Evolutionary conservation across 2,113 vertebrate genomes (phyloP).

Genomic region (Halichoeres trimaculatus): DNA sequence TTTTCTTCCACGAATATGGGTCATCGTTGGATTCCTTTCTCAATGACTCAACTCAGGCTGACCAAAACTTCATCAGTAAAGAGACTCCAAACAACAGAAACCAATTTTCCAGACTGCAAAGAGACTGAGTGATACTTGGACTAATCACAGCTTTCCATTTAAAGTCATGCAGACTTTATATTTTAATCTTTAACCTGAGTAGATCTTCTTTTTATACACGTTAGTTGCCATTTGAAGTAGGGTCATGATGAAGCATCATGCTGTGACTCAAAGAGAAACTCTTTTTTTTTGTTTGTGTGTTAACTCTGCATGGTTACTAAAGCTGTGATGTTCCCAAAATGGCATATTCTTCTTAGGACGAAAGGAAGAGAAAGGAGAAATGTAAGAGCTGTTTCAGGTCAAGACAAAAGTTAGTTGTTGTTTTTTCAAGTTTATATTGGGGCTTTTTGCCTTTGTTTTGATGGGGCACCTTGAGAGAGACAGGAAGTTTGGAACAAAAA

Average conservation of each 20-base stretch:
- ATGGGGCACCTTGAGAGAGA: too few relatives aligned
- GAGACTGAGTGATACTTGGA: not conserved
- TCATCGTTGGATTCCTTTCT: not conserved
- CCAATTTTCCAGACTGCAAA: not conserved
- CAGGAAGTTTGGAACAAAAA: too few relatives aligned
- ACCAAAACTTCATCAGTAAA: not conserved
- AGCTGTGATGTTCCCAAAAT: too few relatives aligned
- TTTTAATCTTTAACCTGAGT: not conserved
- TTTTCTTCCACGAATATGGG: slow-evolving; percentile 3
- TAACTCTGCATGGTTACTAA: too few relatives aligned
- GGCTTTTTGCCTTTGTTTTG: too few relatives aligned
- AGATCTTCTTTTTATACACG: not conserved
- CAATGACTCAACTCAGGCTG: not conserved
- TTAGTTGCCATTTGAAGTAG: not conserved
- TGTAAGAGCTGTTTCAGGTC: too few relatives aligned
- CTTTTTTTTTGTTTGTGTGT: not conserved
- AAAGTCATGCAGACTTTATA: not conserved
- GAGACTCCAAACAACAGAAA: not conserved
- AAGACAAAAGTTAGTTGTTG: too few relatives aligned
- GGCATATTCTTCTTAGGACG: too few relatives aligned
- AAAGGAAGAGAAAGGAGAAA: too few relatives aligned
- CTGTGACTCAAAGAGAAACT: too few relatives aligned
- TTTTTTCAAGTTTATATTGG: too few relatives aligned
- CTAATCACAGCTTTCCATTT: not conserved
- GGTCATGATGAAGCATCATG: not conserved